These are phyloP conservation scores for Drosophila lacertosa DNA, from an alignment of 1,140 invertebrate genomes.

Conservation along the genomic window DNA sequence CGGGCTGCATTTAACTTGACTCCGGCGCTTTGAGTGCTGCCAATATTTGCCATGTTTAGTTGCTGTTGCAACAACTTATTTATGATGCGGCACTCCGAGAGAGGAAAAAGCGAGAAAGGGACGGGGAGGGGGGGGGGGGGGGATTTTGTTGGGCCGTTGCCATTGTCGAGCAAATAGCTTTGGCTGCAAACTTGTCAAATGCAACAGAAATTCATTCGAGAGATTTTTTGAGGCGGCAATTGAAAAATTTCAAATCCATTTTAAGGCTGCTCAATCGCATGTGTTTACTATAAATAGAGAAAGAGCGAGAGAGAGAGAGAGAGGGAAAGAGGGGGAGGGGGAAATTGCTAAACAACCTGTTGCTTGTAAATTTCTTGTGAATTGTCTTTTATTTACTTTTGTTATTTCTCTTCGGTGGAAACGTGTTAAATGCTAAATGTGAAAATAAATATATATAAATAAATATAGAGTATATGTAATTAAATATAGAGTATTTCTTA, in stretches of 20 bases:
- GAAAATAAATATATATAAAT: too few relatives aligned
- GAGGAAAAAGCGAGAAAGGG: too few relatives aligned
- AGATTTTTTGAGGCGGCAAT: conserved; percentile 29
- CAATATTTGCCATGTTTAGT: conserved; percentile 59
- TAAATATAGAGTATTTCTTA: too few relatives aligned
- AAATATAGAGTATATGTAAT: too few relatives aligned
- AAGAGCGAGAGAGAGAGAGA: too few relatives aligned
- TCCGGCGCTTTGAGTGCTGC: conserved; percentile 46
- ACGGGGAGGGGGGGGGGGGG: not conserved
- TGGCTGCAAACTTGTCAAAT: conserved; percentile 48
- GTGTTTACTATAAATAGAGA: not conserved
- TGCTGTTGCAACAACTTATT: conserved; percentile 58
- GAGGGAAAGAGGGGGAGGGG: not conserved
- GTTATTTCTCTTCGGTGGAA: not conserved
- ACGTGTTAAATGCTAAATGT: too few relatives aligned
- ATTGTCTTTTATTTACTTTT: not conserved
- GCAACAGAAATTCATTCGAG: conserved; percentile 41
- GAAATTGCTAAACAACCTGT: not conserved
- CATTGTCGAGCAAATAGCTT: conserved; percentile 53
- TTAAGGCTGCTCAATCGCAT: conserved; percentile 10
- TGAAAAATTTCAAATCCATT: conserved; percentile 39
- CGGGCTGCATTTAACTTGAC: conserved; percentile 40
- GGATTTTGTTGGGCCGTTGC: conserved; percentile 1
- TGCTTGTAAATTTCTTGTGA: conserved; percentile 1
- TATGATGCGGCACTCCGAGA: conserved; percentile 43